Evolutionary conservation across 1,140 invertebrate genomes (phyloP).

Genomic region (Drosophila carrolli): DNA sequence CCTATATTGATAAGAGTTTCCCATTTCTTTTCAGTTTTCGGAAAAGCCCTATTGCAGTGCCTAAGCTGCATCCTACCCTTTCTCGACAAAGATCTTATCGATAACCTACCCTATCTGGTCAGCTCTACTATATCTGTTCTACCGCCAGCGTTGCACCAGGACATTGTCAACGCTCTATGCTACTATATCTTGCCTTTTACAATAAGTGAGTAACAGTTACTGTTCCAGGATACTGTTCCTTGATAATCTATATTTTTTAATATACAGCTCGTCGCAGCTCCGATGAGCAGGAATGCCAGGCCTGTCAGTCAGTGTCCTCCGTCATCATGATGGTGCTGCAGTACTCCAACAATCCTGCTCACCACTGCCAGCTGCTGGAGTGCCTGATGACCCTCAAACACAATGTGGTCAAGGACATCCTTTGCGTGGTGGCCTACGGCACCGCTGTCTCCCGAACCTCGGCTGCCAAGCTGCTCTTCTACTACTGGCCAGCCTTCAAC

Average conservation of each 20-base stretch:
- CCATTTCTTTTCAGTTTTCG: constrained; percentile 90
- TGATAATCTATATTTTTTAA: not conserved
- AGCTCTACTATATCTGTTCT: constrained; percentile 97
- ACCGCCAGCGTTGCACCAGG: constrained; percentile 95
- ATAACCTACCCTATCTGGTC: constrained; percentile 96
- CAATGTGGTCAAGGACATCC: constrained; percentile 95
- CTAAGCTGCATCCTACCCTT: constrained; percentile 97
- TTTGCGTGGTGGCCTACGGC: constrained; percentile 98
- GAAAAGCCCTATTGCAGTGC: constrained; percentile 95
- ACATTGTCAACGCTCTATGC: constrained; percentile 97
- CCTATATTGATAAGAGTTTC: not conserved
- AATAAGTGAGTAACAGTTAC: constrained; percentile 89
- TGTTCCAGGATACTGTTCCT: not conserved
- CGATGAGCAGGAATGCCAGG: constrained; percentile 92
- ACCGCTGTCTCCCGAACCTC: constrained; percentile 95
- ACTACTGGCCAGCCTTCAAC: constrained; percentile 99
- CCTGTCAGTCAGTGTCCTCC: constrained; percentile 95
- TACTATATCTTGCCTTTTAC: constrained; percentile 98
- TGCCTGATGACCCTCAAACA: constrained; percentile 96
- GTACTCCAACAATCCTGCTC: constrained; percentile 96
- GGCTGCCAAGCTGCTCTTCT: constrained; percentile 98
- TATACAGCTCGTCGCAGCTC: constrained; percentile 87
- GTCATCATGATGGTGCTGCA: constrained; percentile 99
- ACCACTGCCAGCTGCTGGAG: constrained; percentile 97
- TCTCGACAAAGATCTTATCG: constrained; percentile 97